Conservation (phyloP, 1,140 invertebrate genomes). For the Yoshiicerus persimilis region DNA sequence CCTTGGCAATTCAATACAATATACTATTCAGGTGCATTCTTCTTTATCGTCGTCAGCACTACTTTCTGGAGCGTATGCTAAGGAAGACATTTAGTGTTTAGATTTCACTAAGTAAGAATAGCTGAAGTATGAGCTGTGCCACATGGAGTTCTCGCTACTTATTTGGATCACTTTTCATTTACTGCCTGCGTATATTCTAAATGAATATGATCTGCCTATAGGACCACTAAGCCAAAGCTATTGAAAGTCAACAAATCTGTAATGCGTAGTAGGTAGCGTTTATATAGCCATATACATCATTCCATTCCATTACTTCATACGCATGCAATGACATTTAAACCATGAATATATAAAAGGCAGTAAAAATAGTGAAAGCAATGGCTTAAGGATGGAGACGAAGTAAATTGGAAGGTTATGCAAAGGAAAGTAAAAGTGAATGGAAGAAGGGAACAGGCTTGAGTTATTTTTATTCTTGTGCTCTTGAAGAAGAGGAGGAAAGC, state of each 20-base stretch:
- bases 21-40: too few relatives aligned
- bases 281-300: background rate
- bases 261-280: background rate
- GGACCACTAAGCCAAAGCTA: too few relatives aligned
- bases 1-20: too few relatives aligned
- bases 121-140: too few relatives aligned
- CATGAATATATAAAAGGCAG: background rate
- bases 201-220: too few relatives aligned
- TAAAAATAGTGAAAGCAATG: background rate
- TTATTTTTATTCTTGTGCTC: background rate
- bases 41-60: too few relatives aligned
- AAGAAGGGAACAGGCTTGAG: background rate
- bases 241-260: background rate
- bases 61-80: too few relatives aligned
- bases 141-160: too few relatives aligned
- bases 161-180: too few relatives aligned
- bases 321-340: background rate
- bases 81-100: too few relatives aligned
- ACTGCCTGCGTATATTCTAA: too few relatives aligned
- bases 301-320: background rate
- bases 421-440: background rate
- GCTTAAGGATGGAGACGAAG: background rate
- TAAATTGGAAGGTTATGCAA: background rate
- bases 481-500: background rate
- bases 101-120: too few relatives aligned